A percentile compares a stretch with the other conserved stretches of the same genome.
Evolutionary conservation across 2,113 vertebrate genomes (phyloP).

Genomic region (Odontophorus gujanensis): DNA sequence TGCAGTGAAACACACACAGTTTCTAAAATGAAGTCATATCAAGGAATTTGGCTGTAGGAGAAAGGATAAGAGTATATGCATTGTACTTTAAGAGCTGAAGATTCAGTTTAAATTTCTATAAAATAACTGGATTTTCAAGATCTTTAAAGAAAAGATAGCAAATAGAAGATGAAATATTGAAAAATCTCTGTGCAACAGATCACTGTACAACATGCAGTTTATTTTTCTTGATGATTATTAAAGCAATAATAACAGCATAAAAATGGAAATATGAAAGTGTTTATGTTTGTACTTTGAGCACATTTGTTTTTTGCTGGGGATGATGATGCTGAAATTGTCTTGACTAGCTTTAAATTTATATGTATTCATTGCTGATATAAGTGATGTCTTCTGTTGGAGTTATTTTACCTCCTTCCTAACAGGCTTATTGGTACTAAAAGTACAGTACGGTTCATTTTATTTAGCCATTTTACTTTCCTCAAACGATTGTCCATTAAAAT

Average conservation of each 20-base stretch:
- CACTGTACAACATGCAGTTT: background rate
- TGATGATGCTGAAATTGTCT: background rate
- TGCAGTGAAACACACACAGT: background rate
- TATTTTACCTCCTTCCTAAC: constrained; percentile 9
- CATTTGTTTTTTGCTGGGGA: background rate
- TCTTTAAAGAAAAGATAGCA: background rate
- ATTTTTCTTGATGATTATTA: background rate
- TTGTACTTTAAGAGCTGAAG: background rate
- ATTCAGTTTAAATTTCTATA: background rate
- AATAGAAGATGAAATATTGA: background rate
- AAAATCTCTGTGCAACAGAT: background rate
- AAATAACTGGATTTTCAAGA: background rate
- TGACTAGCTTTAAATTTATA: background rate
- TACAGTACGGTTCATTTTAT: constrained; percentile 38
- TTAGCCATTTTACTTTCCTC: background rate
- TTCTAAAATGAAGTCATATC: background rate
- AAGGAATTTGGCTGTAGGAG: background rate
- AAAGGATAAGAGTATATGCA: background rate
- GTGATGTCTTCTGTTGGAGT: background rate
- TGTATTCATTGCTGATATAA: background rate
- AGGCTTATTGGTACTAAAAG: constrained; percentile 19
- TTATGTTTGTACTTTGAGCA: background rate
- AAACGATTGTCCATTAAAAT: background rate
- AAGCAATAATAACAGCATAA: background rate
- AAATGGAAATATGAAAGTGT: background rate